These are phyloP conservation scores for Notothenia rossii DNA, from an alignment of 2,113 vertebrate genomes.

Conservation along the genomic window DNA sequence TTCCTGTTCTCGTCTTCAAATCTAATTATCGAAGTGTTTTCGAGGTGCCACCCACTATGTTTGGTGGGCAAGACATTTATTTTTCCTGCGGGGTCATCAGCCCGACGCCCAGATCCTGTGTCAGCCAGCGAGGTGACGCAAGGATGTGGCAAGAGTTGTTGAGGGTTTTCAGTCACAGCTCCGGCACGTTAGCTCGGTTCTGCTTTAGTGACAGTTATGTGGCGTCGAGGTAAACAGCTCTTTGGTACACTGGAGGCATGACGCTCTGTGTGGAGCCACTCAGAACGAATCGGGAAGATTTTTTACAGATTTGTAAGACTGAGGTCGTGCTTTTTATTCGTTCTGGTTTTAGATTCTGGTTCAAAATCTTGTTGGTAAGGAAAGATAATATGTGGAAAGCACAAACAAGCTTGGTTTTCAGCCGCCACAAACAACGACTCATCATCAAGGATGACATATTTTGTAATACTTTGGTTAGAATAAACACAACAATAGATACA, in stretches of 20 bases:
- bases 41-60: conserved; percentile 28
- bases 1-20: neutral
- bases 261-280: neutral
- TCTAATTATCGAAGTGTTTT: conserved; percentile 16
- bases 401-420: neutral
- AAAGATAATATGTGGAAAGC: neutral
- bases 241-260: neutral
- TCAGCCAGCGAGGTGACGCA: conserved; percentile 21
- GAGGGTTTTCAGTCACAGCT: conserved; percentile 3
- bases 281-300: neutral
- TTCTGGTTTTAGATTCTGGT: neutral
- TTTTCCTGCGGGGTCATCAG: conserved; percentile 22
- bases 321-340: neutral
- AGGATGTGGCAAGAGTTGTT: conserved; percentile 22
- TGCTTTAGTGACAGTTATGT: conserved; percentile 20
- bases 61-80: conserved; percentile 4
- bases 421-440: neutral
- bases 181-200: neutral
- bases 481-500: neutral
- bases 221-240: conserved; percentile 25
- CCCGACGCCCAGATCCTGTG: conserved; percentile 8
- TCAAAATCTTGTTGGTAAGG: neutral
- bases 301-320: neutral
- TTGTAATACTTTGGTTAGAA: neutral
- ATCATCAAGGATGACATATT: neutral